Percentiles rank a stretch among this genome's conserved stretches.
These are phyloP conservation scores for Dermolepida albohirtum DNA, from an alignment of 2,888 invertebrate genomes.

Conservation along the genomic window DNA sequence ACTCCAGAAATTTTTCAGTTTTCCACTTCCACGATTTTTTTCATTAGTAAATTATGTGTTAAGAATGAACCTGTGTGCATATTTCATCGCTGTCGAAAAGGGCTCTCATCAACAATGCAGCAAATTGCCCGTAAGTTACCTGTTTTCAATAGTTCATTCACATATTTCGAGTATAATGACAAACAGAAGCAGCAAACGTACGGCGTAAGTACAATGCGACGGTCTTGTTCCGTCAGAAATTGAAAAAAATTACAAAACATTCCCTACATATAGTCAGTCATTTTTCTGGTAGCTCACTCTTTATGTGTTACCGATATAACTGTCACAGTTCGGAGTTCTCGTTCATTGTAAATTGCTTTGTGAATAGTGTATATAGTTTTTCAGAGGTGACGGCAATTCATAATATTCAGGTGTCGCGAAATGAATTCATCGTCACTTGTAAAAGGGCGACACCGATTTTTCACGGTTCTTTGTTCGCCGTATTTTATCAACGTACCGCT, in stretches of 20 bases:
- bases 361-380: slow-evolving; percentile 22
- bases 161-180: slow-evolving; percentile 18
- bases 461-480: slow-evolving; percentile 39
- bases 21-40: neutral
- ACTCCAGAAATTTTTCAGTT: no score
- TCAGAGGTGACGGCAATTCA: slow-evolving; percentile 30
- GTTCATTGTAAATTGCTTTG: slow-evolving; percentile 30
- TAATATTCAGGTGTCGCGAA: slow-evolving; percentile 39
- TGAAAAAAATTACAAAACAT: slow-evolving; percentile 35
- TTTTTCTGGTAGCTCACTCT: slow-evolving; percentile 25
- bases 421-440: slow-evolving; percentile 43
- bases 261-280: slow-evolving; percentile 5
- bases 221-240: slow-evolving; percentile 26
- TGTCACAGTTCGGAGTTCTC: slow-evolving; percentile 8
- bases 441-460: slow-evolving; percentile 40
- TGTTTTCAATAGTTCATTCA: slow-evolving; percentile 39
- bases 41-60: slow-evolving; percentile 9
- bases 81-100: slow-evolving; percentile 14
- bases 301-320: slow-evolving; percentile 8
- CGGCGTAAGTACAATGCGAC: neutral
- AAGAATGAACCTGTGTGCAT: slow-evolving; percentile 3
- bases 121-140: slow-evolving; percentile 46
- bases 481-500: slow-evolving; percentile 38
- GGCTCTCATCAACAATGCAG: slow-evolving; percentile 38
- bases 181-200: slow-evolving; percentile 20